Evolutionary conservation across 2,888 invertebrate genomes (phyloP), one percentile per base, ranked within the genome.

Genomic region (Omphaloscelis lunosa): DNA sequence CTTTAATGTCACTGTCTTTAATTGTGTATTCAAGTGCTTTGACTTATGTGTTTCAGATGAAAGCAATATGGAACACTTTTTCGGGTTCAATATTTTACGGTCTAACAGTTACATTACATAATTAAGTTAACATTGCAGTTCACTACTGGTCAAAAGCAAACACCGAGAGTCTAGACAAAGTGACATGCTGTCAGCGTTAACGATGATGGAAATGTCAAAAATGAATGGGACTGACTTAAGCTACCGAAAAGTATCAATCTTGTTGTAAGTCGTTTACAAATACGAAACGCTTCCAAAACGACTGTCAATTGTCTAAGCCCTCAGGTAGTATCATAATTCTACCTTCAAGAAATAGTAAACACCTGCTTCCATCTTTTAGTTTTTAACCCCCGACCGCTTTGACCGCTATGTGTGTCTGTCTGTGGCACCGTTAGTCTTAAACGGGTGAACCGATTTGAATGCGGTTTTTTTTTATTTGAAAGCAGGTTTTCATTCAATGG

Each of bases 11-110:
- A 82, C 67, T 68, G 61, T 58, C 74, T 34, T 51, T 77, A 82
- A 86, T 86, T 86, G 77, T 86, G 63, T 86, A 77, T 76, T 86
- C 86, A 86, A 87, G 75, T 83, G 75, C 62, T 70, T 67, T 79
- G 62, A 79, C 61, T 73, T 61, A n/a, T 56, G 51, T 65, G 51
- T 45, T 72, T 34, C 6, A 45, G 34, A 20, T 23, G n/a, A 12
- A 17, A 75, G 23, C 6, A 17, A 29, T 39, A 74, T 29, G 34
- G 45, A 12, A 53, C n/a, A 62, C 20, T 56, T 71, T 73, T 62
- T 27, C 12, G 48, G 23, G 7, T 45, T 68, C n/a, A 1, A 45
- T 45, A 66, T 41, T 75, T 45, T 17, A 62, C 53, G 53, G 27
- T 75, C 59, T 51, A 74, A 0, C 59, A 51, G 17, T 23, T 51